Evolutionary conservation across 2,888 invertebrate genomes (phyloP).

Genomic region (Andrena camellia): DNA sequence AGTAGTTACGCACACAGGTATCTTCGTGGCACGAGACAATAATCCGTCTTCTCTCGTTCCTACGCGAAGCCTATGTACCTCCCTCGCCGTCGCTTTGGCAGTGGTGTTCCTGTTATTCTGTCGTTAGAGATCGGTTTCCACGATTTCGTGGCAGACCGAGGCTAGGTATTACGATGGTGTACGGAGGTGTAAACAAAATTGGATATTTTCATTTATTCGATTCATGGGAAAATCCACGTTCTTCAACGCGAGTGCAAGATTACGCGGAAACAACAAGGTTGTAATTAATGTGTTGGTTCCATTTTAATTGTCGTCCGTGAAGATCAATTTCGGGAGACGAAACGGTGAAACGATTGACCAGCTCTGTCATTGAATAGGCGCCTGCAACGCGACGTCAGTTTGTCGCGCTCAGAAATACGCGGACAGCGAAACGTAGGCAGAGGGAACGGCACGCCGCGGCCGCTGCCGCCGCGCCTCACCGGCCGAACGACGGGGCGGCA

Average conservation of each 20-base stretch:
- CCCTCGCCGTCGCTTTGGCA: neutral
- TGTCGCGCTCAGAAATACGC: conserved; percentile 25
- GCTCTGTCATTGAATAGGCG: conserved; percentile 20
- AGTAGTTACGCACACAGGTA: conserved; percentile 23
- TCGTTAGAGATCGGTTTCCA: no score
- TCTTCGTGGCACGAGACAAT: conserved; percentile 70
- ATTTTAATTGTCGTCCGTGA: conserved; percentile 15
- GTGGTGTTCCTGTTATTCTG: neutral
- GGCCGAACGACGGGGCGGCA: neutral
- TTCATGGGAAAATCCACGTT: no score
- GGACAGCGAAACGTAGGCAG: conserved; percentile 21
- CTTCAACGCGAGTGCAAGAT: no score
- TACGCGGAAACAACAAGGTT: neutral
- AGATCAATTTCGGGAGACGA: conserved; percentile 32
- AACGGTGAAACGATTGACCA: conserved; percentile 49
- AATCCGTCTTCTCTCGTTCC: conserved; percentile 64
- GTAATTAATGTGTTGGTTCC: no score
- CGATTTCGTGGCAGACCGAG: no score
- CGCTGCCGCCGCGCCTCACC: neutral
- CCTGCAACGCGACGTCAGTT: conserved; percentile 38
- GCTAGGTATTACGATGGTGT: no score
- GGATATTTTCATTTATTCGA: neutral
- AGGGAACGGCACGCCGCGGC: conserved; percentile 37
- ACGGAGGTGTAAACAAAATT: no score
- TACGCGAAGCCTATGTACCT: neutral